Evolutionary conservation across 2,888 invertebrate genomes (phyloP).

Genomic region (Hemithea aestivaria): DNA sequence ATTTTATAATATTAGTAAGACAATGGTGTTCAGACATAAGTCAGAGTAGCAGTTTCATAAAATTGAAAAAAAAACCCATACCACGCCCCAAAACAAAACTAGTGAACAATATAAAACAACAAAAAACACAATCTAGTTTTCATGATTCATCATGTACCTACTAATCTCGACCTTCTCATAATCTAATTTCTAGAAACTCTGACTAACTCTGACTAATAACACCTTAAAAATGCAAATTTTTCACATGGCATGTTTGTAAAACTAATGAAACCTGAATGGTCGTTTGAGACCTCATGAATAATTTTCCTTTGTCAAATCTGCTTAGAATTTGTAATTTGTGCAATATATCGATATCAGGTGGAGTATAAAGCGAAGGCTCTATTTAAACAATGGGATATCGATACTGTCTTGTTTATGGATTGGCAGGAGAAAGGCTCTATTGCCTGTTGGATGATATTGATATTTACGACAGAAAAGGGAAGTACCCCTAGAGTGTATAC

Average conservation of each 20-base stretch:
- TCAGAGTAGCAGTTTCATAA: no score
- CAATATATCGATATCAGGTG: constrained; percentile 1
- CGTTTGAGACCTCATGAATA: constrained; percentile 10
- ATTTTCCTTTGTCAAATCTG: constrained; percentile 6
- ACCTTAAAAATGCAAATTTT: no score
- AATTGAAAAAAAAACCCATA: no score
- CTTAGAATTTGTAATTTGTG: constrained; percentile 7
- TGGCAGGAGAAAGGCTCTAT: constrained; percentile 10
- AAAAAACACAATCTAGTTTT: no score
- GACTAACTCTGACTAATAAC: constrained; percentile 2
- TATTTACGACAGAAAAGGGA: neutral
- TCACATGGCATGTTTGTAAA: constrained; percentile 2
- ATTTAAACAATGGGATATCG: constrained; percentile 8
- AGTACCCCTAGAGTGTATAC: no score
- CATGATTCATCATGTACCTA: no score
- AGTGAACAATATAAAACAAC: no score
- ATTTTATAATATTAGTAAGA: no score
- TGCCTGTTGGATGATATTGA: neutral
- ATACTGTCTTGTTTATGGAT: constrained; percentile 8
- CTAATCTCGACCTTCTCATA: no score
- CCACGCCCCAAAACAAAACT: no score
- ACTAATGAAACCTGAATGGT: constrained; percentile 7
- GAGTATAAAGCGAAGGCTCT: neutral
- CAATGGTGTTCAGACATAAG: no score
- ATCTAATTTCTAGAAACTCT: no score